phyloP scores from a whole-genome alignment of 2,888 invertebrate genomes.

The Drosophila flavopinicola region DNA sequence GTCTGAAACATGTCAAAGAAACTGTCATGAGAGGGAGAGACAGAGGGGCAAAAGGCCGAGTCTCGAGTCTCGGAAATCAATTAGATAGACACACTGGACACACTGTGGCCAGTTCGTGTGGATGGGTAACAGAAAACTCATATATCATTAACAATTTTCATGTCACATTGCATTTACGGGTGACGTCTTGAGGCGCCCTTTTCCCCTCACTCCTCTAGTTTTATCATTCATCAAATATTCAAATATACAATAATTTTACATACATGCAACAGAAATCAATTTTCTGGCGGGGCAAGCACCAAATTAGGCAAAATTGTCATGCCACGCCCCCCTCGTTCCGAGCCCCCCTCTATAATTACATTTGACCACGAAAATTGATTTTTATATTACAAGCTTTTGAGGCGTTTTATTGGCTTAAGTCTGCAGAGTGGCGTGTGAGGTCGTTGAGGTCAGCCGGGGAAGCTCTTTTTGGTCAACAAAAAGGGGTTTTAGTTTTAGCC shows the following conservation, averaged over 20 bases:
- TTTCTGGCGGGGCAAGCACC: constrained; percentile 26
- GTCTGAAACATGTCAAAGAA: constrained; percentile 41
- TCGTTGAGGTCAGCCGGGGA: constrained; percentile 44
- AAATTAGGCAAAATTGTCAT: constrained; percentile 55
- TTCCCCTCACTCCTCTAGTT: constrained; percentile 7
- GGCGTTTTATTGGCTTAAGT: constrained; percentile 44
- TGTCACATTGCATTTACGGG: constrained; percentile 65
- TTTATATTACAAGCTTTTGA: constrained; percentile 50
- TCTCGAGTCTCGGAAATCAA: constrained; percentile 56
- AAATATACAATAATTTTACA: constrained; percentile 62
- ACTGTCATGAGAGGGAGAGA: constrained; percentile 48
- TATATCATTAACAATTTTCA: constrained; percentile 77
- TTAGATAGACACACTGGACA: constrained; percentile 52
- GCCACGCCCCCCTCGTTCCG: constrained; percentile 29
- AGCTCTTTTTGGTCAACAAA: constrained; percentile 12
- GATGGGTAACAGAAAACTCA: constrained; percentile 49
- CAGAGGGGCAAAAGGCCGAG: neutral
- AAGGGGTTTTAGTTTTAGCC: constrained; percentile 24
- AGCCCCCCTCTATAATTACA: constrained; percentile 35
- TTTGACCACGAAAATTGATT: constrained; percentile 66
- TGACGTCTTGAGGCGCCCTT: constrained; percentile 51
- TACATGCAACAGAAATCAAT: constrained; percentile 59
- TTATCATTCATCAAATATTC: constrained; percentile 70
- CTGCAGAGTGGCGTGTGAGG: constrained; percentile 37
- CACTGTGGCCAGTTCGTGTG: constrained; percentile 23